Conservation (phyloP, 2,113 vertebrate genomes). For the Tragulus kanchil region DNA sequence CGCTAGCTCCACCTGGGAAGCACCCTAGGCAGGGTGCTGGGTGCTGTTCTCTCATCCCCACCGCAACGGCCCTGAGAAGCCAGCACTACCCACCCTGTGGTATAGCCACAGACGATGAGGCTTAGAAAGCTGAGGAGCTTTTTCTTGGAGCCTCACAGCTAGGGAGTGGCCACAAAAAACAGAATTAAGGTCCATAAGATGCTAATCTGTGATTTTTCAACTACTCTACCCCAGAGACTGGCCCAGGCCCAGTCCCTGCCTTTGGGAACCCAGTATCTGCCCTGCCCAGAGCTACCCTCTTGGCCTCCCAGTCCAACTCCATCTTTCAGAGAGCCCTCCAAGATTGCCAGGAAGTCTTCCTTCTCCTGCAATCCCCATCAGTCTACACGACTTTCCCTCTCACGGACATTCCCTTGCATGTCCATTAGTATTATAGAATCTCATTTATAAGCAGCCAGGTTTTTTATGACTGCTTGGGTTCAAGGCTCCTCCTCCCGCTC, state of each 20-base stretch:
- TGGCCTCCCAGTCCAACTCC: background rate
- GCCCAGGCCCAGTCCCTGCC: background rate
- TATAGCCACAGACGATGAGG: background rate
- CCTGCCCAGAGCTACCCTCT: background rate
- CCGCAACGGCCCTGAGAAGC: rapidly evolving
- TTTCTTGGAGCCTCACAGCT: background rate
- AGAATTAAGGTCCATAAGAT: background rate
- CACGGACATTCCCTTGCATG: no score
- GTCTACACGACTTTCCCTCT: background rate
- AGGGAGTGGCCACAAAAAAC: background rate
- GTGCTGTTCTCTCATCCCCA: background rate
- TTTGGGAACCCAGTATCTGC: background rate
- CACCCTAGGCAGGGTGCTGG: background rate
- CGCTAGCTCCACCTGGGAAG: no score
- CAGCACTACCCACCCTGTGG: background rate
- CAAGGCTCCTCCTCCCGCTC: background rate
- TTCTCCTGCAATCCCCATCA: background rate
- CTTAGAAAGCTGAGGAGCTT: background rate
- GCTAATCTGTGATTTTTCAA: background rate
- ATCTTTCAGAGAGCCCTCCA: background rate
- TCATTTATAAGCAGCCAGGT: background rate
- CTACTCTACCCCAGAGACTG: background rate
- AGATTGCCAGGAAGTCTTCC: no score
- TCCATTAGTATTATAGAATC: background rate
- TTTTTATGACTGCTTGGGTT: background rate